Evolutionary conservation across 1,140 invertebrate species (phyloP).

Genomic region (Coptotermes formosanus): DNA sequence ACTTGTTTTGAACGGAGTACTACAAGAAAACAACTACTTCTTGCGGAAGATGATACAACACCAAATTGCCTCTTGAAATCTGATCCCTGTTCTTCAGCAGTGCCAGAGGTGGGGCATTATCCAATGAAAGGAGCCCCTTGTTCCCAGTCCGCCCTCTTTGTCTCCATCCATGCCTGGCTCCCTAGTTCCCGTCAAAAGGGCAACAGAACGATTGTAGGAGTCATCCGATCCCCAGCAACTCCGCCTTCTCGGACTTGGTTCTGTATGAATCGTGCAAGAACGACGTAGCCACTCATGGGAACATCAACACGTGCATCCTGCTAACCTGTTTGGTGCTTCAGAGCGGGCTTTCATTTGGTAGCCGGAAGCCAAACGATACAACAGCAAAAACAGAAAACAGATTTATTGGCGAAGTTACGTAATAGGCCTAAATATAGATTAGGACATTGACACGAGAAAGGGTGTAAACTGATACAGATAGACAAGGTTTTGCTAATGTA

Average conservation of each 20-base stretch:
- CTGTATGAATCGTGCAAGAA: background rate
- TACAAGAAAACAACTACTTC: background rate
- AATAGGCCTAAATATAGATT: too few species aligned
- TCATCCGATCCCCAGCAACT: background rate
- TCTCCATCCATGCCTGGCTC: background rate
- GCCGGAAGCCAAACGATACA: background rate
- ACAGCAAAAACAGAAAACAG: too few species aligned
- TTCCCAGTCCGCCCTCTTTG: background rate
- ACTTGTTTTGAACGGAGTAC: background rate
- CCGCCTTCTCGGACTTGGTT: background rate
- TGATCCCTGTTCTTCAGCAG: background rate
- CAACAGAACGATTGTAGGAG: background rate
- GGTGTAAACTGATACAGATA: too few species aligned
- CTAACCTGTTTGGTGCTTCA: background rate
- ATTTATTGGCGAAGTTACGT: too few species aligned
- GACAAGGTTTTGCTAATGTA: too few species aligned
- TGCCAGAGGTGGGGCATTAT: background rate
- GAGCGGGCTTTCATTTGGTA: background rate
- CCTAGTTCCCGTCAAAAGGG: slow-evolving; percentile 1
- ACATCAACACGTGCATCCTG: background rate
- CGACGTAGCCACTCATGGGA: background rate
- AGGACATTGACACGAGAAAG: too few species aligned
- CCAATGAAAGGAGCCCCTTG: background rate
- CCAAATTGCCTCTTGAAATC: background rate
- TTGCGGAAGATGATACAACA: background rate